Base-by-base conservation (phyloP, 2,797 vertebrate species). In the Zenarchopterus dispar region DNA sequence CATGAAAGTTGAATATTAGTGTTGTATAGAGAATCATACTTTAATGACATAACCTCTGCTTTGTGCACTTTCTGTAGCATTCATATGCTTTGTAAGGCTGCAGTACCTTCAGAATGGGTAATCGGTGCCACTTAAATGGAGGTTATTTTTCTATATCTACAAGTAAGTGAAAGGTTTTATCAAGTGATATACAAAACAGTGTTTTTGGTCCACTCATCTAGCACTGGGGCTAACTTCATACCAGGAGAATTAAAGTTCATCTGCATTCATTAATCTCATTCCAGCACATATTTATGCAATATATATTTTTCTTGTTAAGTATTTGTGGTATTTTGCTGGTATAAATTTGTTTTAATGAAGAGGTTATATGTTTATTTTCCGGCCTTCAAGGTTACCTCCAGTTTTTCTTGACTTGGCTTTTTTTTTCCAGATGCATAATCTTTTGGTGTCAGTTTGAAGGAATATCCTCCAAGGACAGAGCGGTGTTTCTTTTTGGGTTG, bases 261-360 rank as follows among this genome's bases (percentile, higher is more conserved):
- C 45, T 73, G 49, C 59, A 56, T 75, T 64, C 74, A 77, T 89
- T 63, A 72, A 84, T 75, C 83, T 89, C 79, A 88, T 91, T 88
- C 80, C 84, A 81, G 82, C 80, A 88, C 76, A 89, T 89, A 81
- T 87, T 90, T 90, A 90, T 90, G 87, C 89, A 91, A 91, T 86
- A 82, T 84, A 80, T 77, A 0, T 53, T 50, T 86, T 81, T 86
- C 39, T 77, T 75, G 85, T 89, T 59, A 73, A 87, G 59, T 67
- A 55, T 81, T 63, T 70, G 68, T 43, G 26, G 74, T 78, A 56
- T 65, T 75, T 73, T 65, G 53, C 78, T 80, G 71, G 67, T 81
- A 73, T 75, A 43, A 70, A 58, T 49, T 54, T 46, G 46, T 72
- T 73, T 62, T 58, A 54, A 84, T 77, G 72, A 77, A 41, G 56